Conservation (phyloP, 2,797 vertebrate genomes). For the Pangasius macronema region DNA sequence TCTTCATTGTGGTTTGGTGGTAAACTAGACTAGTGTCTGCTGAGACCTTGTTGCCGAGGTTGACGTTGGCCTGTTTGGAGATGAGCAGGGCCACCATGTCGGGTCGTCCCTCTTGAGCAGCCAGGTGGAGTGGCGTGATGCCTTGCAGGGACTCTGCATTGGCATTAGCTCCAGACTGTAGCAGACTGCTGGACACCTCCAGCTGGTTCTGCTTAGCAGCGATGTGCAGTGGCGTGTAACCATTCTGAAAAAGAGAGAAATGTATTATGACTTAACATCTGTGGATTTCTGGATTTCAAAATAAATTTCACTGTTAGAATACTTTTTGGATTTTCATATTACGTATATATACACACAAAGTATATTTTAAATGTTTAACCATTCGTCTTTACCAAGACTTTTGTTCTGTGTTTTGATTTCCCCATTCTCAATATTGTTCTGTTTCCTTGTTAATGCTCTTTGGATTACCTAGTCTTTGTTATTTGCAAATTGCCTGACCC, state of each 20-base stretch:
- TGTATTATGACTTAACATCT: background rate
- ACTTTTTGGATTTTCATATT: background rate
- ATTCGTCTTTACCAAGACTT: no score
- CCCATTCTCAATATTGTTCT: no score
- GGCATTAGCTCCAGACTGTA: slow-evolving; percentile 88
- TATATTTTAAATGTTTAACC: no score
- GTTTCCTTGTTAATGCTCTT: no score
- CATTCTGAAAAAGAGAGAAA: slow-evolving; percentile 77
- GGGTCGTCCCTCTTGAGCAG: slow-evolving; percentile 88
- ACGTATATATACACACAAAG: background rate
- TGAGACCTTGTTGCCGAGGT: slow-evolving; percentile 91
- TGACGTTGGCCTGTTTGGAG: slow-evolving; percentile 90
- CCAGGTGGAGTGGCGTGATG: slow-evolving; percentile 93
- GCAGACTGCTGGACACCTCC: slow-evolving; percentile 88
- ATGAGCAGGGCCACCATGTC: slow-evolving; percentile 95
- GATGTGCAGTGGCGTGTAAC: slow-evolving; percentile 94
- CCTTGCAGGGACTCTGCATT: slow-evolving; percentile 91
- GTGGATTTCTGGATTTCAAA: background rate
- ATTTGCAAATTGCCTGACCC: no score
- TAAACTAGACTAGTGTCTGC: background rate
- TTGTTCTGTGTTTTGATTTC: no score
- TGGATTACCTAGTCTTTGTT: no score
- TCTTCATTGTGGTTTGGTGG: background rate
- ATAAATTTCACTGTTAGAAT: background rate
- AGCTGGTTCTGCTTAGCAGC: slow-evolving; percentile 97